Evolutionary conservation across 2,888 invertebrate species (phyloP).

Genomic region (Melanostoma mellinum): DNA sequence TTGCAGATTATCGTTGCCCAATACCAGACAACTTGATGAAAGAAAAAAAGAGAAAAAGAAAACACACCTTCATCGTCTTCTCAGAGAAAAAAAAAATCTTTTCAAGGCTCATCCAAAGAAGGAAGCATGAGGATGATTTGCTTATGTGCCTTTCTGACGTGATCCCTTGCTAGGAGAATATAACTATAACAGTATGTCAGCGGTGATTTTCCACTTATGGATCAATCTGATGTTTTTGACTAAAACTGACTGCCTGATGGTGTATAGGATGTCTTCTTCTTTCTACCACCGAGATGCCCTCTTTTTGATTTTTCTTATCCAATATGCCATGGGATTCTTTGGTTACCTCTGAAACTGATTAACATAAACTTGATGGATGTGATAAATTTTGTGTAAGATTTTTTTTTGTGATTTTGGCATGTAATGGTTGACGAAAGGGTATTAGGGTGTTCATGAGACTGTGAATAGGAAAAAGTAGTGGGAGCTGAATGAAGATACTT

Average conservation of each 20-base stretch:
- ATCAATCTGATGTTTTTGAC: constrained; percentile 65
- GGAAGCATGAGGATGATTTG: not conserved
- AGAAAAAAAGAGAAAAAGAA: constrained; percentile 6
- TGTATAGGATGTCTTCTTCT: constrained; percentile 2
- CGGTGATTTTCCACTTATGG: constrained; percentile 61
- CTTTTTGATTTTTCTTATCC: too few species aligned
- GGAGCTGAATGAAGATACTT: constrained; percentile 71
- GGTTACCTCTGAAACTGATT: constrained; percentile 45
- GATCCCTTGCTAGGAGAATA: constrained; percentile 31
- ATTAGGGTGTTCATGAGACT: constrained; percentile 16
- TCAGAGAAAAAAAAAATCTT: not conserved
- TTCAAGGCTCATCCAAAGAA: not conserved
- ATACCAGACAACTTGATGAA: constrained; percentile 31
- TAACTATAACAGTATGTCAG: constrained; percentile 37
- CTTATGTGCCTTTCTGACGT: constrained; percentile 16
- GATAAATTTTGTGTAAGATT: constrained; percentile 31
- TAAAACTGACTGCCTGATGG: constrained; percentile 28
- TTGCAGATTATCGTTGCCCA: constrained; percentile 50
- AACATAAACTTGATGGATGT: constrained; percentile 58
- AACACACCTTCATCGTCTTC: constrained; percentile 7
- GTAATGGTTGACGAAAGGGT: constrained; percentile 25
- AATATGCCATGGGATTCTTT: not conserved
- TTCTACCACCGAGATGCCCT: not conserved
- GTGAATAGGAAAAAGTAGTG: constrained; percentile 3
- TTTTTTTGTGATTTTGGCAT: constrained; percentile 38